These are phyloP conservation scores for Lycocorax pyrrhopterus DNA, from an alignment of 2,113 vertebrate genomes.

Conservation along the genomic window DNA sequence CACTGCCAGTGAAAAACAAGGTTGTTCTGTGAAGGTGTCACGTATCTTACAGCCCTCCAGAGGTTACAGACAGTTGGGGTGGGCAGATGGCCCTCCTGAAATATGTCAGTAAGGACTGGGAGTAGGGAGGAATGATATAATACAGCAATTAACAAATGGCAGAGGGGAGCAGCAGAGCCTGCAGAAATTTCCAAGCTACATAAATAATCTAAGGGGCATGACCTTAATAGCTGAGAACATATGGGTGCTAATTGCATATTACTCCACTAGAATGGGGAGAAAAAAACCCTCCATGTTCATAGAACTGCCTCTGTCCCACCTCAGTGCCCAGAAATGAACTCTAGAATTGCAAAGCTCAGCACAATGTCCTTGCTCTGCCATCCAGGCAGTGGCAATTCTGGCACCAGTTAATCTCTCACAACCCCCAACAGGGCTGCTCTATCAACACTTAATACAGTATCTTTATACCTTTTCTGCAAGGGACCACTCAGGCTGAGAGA, in stretches of 20 bases:
- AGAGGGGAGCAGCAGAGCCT: neutral
- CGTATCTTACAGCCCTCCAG: neutral
- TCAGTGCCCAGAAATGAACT: neutral
- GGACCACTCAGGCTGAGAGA: neutral
- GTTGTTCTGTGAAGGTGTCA: neutral
- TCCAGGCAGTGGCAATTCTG: neutral
- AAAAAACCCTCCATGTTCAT: neutral
- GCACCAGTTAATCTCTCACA: neutral
- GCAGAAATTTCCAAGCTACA: neutral
- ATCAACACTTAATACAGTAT: neutral
- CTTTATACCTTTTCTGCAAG: neutral
- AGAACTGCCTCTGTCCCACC: neutral
- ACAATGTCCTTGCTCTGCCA: neutral
- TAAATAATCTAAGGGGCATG: neutral
- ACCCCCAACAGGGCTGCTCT: accelerated
- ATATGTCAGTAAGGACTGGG: neutral
- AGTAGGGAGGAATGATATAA: neutral
- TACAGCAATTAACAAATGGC: neutral
- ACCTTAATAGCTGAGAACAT: neutral
- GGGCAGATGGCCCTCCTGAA: conserved; percentile 17
- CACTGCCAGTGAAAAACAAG: neutral
- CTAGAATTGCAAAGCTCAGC: neutral
- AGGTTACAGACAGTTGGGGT: neutral
- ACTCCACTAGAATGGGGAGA: neutral
- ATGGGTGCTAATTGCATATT: neutral